Evolutionary conservation across 2,797 vertebrate genomes (phyloP).

Genomic region (Taeniopygia guttata): DNA sequence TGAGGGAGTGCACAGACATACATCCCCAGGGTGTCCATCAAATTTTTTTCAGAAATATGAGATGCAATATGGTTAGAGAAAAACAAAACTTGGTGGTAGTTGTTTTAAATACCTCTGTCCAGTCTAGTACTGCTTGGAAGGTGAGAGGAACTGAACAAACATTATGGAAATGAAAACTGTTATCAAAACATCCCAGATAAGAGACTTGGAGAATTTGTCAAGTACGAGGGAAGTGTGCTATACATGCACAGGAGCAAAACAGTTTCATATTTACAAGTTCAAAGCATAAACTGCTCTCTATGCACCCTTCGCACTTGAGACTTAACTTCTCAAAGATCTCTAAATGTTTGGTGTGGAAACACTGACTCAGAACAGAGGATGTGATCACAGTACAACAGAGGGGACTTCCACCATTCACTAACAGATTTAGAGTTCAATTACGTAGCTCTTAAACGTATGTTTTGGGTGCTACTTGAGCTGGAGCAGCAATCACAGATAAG

Average conservation of each 20-base stretch:
- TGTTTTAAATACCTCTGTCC: not conserved
- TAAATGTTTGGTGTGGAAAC: not conserved
- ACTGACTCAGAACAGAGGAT: not conserved
- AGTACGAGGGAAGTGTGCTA: not conserved
- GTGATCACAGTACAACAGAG: not conserved
- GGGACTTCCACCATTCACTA: not conserved
- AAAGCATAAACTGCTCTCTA: not conserved
- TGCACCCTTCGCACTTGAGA: not conserved
- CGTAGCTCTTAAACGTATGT: not conserved
- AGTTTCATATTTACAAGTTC: not conserved
- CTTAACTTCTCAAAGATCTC: not conserved
- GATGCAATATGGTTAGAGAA: not conserved
- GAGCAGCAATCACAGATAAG: not conserved
- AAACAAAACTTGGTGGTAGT: not conserved
- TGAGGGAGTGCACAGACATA: accelerated
- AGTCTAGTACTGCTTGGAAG: not conserved
- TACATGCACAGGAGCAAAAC: not conserved
- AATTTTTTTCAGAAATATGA: not conserved
- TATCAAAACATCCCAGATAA: not conserved
- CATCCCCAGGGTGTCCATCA: accelerated
- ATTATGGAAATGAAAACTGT: not conserved
- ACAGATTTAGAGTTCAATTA: not conserved
- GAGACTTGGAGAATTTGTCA: not conserved
- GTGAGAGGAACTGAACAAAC: not conserved
- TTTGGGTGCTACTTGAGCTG: not conserved